A percentile compares a stretch with the other conserved stretches of the same genome.
phyloP scores from a whole-genome alignment of 2,797 vertebrate species.

The Hephaestus fuliginosus region DNA sequence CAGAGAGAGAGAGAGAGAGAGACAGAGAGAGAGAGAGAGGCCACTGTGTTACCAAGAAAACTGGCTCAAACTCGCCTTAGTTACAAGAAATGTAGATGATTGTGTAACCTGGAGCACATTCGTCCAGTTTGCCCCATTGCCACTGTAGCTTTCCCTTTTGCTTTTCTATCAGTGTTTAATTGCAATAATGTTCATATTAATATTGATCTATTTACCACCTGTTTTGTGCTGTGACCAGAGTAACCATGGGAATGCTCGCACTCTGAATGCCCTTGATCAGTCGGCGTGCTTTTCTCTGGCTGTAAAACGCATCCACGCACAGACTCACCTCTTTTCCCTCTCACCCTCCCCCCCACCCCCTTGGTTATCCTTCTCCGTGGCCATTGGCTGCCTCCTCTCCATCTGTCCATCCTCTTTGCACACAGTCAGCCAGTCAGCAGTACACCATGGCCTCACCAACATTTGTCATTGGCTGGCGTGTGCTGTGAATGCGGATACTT shows the following conservation, averaged over 20 bases:
- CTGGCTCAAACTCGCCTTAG: not conserved
- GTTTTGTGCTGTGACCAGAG: conserved; percentile 14
- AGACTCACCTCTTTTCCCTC: conserved; percentile 40
- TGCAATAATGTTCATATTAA: not conserved
- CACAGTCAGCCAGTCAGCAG: conserved; percentile 65
- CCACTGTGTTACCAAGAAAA: conserved; percentile 23
- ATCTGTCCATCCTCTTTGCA: conserved; percentile 53
- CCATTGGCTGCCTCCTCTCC: conserved; percentile 62
- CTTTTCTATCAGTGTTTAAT: not conserved
- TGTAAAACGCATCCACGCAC: conserved; percentile 45
- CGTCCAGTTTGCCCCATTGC: not conserved
- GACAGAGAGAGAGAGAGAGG: not conserved
- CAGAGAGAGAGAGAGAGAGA: too few relatives aligned
- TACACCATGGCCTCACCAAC: conserved; percentile 26
- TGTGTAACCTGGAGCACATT: conserved; percentile 14
- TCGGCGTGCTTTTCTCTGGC: conserved; percentile 67
- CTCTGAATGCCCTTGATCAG: conserved; percentile 81
- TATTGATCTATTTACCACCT: not conserved
- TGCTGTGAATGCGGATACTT: conserved; percentile 74
- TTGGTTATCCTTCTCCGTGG: conserved; percentile 33
- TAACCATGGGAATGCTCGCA: conserved; percentile 35
- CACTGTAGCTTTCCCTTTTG: conserved; percentile 5
- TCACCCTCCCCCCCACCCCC: not conserved
- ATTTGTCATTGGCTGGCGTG: conserved; percentile 74
- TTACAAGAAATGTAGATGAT: conserved; percentile 1